A percentile compares a stretch with the other conserved stretches of the same genome.
Conservation (phyloP, 2,797 vertebrate species). For the Macrochelys suwanniensis region DNA sequence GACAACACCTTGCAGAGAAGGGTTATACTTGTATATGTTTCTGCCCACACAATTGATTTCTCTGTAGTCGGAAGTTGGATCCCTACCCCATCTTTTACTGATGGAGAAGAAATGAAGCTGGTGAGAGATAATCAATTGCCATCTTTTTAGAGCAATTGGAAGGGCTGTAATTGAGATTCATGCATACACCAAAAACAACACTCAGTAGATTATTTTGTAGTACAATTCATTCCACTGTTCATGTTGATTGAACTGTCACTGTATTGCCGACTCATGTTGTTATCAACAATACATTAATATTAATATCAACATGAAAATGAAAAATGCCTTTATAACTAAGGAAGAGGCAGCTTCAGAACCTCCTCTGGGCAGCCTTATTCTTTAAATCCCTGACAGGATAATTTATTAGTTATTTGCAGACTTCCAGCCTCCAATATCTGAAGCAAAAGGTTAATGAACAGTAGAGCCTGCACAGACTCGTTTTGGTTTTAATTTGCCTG, state of each 20-base stretch:
- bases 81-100: neutral
- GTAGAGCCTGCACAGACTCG: neutral
- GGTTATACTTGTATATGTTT: neutral
- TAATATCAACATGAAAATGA: conserved; percentile 11
- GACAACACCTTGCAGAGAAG: neutral
- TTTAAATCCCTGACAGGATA: neutral
- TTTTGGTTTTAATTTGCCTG: neutral
- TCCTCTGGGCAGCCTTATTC: neutral
- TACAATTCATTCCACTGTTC: neutral
- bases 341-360: neutral
- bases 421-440: neutral
- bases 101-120: conserved; percentile 34
- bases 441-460: neutral
- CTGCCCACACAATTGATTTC: neutral
- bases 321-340: conserved; percentile 27
- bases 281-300: neutral
- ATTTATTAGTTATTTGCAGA: neutral
- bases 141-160: conserved; percentile 26
- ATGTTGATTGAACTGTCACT: conserved; percentile 1
- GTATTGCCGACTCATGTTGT: neutral
- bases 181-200: neutral
- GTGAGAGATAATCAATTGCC: conserved; percentile 40
- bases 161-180: conserved; percentile 4
- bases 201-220: conserved; percentile 7
- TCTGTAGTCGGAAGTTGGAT: neutral